Evolutionary conservation across 2,888 invertebrate genomes (phyloP), one percentile per base, ranked within the genome.

Genomic region (Oscheius myriophilus): DNA sequence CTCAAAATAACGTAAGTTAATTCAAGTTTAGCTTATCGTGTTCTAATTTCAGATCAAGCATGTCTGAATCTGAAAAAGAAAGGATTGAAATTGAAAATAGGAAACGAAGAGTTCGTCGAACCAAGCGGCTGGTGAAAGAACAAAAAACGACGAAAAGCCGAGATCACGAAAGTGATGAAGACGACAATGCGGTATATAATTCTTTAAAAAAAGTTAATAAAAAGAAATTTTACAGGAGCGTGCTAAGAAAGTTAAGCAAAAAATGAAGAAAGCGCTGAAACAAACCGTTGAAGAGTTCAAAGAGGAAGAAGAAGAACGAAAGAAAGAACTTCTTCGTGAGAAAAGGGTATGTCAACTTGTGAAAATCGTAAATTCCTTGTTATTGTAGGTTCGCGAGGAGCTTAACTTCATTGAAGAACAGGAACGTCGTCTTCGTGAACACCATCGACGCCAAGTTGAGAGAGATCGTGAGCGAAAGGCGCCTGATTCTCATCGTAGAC

Each of bases 31-130:
- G 4, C 11, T 26, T 21, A 33, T 33, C 21, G 3, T 25, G n/a
- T n/a, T 18, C 1, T n/a, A 18, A 6, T 67, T 58, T 18, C 25
- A 75, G 79, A 57, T 83, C 83, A 16, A 78, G 79, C 43, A 85
- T 85, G 84, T 83, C 83, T 42, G 84, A 85, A 52, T 83, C 83
- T 9, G 84, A 85, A 58, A 79, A 79, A 53, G 84, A 85, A 65
- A 71, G 76, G 51, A 73, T 77, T 25, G 82, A 84, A 59, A 83
- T 84, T 26, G 83, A 83, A 62, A 85, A 85, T 59, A 70, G 84
- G 16, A 84, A 84, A 63, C 68, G 82, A 26, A 69, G 82, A 43
- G 78, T 84, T 52, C 75, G 73, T 18, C 63, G 73, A 54, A 85
- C 84, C 1, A 83, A 85, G 54, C 72, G 74, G 25, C 67, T 79